Evolutionary conservation across 1,140 invertebrate species (phyloP).

Genomic region (Drosophila lini): DNA sequence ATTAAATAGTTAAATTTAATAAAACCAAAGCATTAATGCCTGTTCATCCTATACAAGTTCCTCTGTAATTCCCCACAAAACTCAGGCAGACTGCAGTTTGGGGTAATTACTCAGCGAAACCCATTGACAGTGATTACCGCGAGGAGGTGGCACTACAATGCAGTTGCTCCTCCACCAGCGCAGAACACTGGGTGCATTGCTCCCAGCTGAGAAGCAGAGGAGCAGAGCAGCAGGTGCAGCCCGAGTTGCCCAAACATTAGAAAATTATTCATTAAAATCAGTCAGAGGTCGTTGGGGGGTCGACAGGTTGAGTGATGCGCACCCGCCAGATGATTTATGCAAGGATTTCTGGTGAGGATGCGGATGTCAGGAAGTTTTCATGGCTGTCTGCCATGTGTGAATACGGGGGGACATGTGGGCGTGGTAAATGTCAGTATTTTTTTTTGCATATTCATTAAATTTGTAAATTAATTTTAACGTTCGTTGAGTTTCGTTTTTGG

Average conservation of each 20-base stretch:
- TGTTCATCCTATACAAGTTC: constrained; percentile 14
- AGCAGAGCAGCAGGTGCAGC: constrained; percentile 14
- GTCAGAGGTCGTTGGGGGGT: constrained; percentile 29
- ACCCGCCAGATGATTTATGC: constrained; percentile 62
- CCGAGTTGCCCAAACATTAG: constrained; percentile 58
- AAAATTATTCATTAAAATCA: constrained; percentile 76
- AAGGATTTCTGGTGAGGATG: constrained; percentile 27
- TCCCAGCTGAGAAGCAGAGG: not conserved
- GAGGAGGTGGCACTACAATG: constrained; percentile 9
- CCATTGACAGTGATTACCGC: constrained; percentile 25
- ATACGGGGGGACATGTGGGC: not conserved
- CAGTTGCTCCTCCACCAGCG: not conserved
- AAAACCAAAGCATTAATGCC: not conserved
- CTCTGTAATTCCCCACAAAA: constrained; percentile 14
- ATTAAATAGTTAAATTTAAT: no score
- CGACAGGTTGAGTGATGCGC: constrained; percentile 64
- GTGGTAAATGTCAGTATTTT: constrained; percentile 35
- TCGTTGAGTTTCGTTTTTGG: constrained; percentile 73
- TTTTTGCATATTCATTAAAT: constrained; percentile 67
- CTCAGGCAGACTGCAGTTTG: constrained; percentile 11
- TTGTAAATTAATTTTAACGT: constrained; percentile 77
- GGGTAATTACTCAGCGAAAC: constrained; percentile 34
- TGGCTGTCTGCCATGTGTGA: constrained; percentile 57
- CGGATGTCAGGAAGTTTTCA: constrained; percentile 44
- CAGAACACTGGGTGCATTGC: constrained; percentile 23